phyloP scores from a whole-genome alignment of 2,113 vertebrate species.

The Electrona antarctica region DNA sequence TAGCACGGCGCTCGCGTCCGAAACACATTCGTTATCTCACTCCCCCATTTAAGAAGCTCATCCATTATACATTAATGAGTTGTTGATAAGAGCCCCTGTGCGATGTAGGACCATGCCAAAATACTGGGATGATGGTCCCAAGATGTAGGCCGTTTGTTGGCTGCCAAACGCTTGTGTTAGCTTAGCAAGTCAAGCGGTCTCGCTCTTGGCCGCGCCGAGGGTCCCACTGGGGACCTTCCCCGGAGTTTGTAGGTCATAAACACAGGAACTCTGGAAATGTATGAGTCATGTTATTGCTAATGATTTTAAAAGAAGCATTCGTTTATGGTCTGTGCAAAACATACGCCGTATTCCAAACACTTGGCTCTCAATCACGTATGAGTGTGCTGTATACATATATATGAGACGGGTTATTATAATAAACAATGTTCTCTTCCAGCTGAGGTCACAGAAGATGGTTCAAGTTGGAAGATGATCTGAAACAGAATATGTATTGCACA shows the following conservation, averaged over 20 bases:
- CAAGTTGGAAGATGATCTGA: not conserved
- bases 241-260: slow-evolving; percentile 48
- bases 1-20: slow-evolving; percentile 36
- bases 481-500: not conserved
- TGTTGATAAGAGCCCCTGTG: slow-evolving; percentile 59
- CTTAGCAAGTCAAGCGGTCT: slow-evolving; percentile 40
- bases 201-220: slow-evolving; percentile 19
- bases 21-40: slow-evolving; percentile 60
- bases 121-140: slow-evolving; percentile 29
- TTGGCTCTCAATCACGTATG: slow-evolving; percentile 49
- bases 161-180: slow-evolving; percentile 32
- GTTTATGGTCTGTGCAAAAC: slow-evolving; percentile 26
- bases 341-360: slow-evolving; percentile 22
- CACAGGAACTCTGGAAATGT: slow-evolving; percentile 46
- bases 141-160: not conserved
- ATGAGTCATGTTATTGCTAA: slow-evolving; percentile 42
- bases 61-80: slow-evolving; percentile 73
- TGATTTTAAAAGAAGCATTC: slow-evolving; percentile 43
- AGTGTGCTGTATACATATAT: slow-evolving; percentile 13
- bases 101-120: slow-evolving; percentile 43
- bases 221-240: slow-evolving; percentile 28
- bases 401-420: slow-evolving; percentile 27
- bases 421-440: slow-evolving; percentile 19
- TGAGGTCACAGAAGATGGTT: not conserved
- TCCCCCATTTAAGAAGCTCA: slow-evolving; percentile 55